Evolutionary conservation across 2,888 invertebrate species (phyloP).

Genomic region (Hyalella azteca): DNA sequence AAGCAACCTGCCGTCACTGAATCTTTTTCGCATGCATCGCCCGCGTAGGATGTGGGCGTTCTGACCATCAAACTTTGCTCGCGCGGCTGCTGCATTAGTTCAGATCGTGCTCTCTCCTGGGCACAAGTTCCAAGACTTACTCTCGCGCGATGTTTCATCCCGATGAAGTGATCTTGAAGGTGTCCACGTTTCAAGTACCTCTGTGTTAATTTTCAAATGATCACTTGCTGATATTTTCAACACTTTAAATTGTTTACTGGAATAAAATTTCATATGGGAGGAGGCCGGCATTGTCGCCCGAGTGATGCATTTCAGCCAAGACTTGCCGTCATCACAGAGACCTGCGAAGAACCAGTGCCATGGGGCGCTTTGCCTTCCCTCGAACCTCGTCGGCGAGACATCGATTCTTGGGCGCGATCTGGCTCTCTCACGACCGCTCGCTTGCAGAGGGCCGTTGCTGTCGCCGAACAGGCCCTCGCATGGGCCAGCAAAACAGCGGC

Average conservation of each 20-base stretch:
- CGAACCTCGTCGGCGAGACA: neutral
- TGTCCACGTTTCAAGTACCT: no score
- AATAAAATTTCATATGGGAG: no score
- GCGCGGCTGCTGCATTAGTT: neutral
- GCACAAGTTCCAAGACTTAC: neutral
- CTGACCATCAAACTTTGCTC: neutral
- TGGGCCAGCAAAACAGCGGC: neutral
- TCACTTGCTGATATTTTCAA: no score
- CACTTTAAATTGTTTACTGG: no score
- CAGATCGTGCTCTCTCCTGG: slow-evolving; percentile 17
- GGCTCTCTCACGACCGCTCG: neutral
- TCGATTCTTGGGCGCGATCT: neutral
- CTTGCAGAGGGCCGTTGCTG: slow-evolving; percentile 17
- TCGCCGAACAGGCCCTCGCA: neutral
- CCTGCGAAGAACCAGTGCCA: neutral
- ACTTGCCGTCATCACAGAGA: neutral
- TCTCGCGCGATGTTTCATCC: no score
- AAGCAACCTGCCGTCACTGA: no score
- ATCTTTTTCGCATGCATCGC: neutral
- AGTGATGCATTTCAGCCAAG: neutral
- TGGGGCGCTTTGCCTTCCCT: neutral
- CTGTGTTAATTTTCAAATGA: no score
- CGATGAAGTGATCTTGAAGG: no score
- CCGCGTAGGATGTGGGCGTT: neutral
- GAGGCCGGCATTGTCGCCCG: neutral